Evolutionary conservation across 2,113 vertebrate genomes (phyloP), one percentile per base, ranked within the genome.

Genomic region (Trematomus loennbergii): DNA sequence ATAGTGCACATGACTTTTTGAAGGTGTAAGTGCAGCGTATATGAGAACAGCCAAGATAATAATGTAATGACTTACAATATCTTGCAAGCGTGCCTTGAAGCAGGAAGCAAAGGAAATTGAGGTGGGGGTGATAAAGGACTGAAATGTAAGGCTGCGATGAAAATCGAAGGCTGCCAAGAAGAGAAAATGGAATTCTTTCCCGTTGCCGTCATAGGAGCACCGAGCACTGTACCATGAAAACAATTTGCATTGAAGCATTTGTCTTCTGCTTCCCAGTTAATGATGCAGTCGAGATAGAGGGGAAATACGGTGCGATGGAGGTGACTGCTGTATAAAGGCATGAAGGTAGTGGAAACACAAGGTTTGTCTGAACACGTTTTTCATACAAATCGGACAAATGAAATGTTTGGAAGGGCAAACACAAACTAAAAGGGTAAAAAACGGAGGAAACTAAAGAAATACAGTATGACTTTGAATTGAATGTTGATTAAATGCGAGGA

Each of bases 211-310:
- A 55, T 55, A 54, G 60, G 73, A 75, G 60, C 67, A 76, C 64
- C 49, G 79, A 62, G 73, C 62, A 43, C 58, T 50, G 55, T 53
- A 53, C 69, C 67, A 45, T 89, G 72, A 85, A 89, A 85, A 81
- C 20, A 22, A 82, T 79, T 85, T 75, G 75, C 73, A 86, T 54
- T 40, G 33, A 85, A 67, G 60, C 77, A 79, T 88, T 85, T 59
- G 55, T 87, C 72, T 88, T 84, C 12, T 49, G 50, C 55, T 68
- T 29, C 58, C 6, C n/a, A 70, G 57, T 70, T 87, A 75, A 82
- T 77, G 79, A 64, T 33, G 46, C 46, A 0, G 13, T 61, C 13
- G 2, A 16, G 22, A 70, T 58, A 11, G 29, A 45, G 58, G 49
- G 52, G 59, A 69, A 52, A 73, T 13, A 57, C 18, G 49, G 36